Evolutionary conservation across 2,113 vertebrate genomes (phyloP), one percentile per base, ranked within the genome.

Genomic region (Chionodraco myersi): DNA sequence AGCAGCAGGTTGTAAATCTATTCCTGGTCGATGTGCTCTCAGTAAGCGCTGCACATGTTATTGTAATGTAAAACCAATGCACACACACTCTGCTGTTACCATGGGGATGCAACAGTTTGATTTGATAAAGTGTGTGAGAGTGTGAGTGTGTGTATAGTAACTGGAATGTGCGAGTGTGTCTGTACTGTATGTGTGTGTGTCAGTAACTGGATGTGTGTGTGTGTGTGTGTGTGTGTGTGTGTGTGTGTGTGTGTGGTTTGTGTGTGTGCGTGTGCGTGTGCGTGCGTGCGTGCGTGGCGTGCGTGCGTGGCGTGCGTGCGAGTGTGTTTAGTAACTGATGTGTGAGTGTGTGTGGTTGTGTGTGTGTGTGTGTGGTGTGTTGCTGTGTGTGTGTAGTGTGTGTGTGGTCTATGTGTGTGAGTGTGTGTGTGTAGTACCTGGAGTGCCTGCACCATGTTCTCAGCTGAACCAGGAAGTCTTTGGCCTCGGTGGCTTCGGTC

Each of bases 371-470:
- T 2, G 26, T 2, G 26, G n/a, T n/a, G n/a, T n/a, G n/a, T n/a
- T n/a, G n/a, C n/a, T 26, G 26, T 26, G 26, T 26, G 26, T 26
- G 26, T 26, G 26, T 26, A 2, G 26, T 26, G 26, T 26, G 30
- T 30, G 30, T 30, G 30, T 30, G 30, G 26, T 30, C 2, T 30
- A 6, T 36, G 36, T 41, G 36, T 36, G 13, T 48, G 36, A 60
- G 23, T 11, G 5, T 56, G 0, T 62, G 54, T 57, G 15, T 59
- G 59, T 69, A 41, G 26, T 96, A 99, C 97, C 97, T 99, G 97
- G 92, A 99, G 98, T 83, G 98, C 97, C 90, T 98, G 97, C 54
- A 99, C 97, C 96, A 97, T 99, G 91, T 97, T 99, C 70, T 96
- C 59, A 99, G 97, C 69, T 99, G 97, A 1, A 98, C 96, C 87